phyloP scores from a whole-genome alignment of 2,888 invertebrate species.

The Nysson spinosus region DNA sequence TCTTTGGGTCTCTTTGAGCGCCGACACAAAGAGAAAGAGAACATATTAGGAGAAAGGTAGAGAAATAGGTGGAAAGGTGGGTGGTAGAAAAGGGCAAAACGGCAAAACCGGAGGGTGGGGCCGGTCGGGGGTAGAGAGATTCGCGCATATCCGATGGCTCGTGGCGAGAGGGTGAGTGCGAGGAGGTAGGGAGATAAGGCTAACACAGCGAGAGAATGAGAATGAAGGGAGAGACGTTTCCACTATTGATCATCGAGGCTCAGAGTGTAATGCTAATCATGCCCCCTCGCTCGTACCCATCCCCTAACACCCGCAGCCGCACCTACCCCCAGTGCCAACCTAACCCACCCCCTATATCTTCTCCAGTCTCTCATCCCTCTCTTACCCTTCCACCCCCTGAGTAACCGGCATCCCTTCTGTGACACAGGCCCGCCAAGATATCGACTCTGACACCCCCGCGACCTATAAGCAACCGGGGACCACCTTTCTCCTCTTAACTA shows the following conservation, averaged over 20 bases:
- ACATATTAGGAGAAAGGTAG: slow-evolving; percentile 34
- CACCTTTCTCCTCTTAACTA: slow-evolving; percentile 3
- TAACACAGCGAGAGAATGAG: slow-evolving; percentile 75
- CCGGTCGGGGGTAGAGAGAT: too few relatives aligned
- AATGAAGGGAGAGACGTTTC: slow-evolving; percentile 77
- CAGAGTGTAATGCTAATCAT: slow-evolving; percentile 78
- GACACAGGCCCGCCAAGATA: slow-evolving; percentile 73
- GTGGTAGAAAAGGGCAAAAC: slow-evolving; percentile 44
- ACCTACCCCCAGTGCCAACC: slow-evolving; percentile 53
- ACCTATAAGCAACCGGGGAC: slow-evolving; percentile 60
- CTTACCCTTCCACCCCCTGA: slow-evolving; percentile 37
- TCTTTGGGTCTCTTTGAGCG: too few relatives aligned
- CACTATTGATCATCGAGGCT: slow-evolving; percentile 78
- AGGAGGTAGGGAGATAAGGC: slow-evolving; percentile 73
- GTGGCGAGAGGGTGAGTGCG: slow-evolving; percentile 45
- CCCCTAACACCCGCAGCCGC: slow-evolving; percentile 58
- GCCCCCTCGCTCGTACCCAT: slow-evolving; percentile 68
- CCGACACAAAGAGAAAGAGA: slow-evolving; percentile 31
- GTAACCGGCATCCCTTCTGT: slow-evolving; percentile 60
- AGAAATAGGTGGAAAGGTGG: slow-evolving; percentile 36
- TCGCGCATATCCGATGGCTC: slow-evolving; percentile 74
- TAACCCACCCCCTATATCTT: slow-evolving; percentile 33
- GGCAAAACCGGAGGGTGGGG: slow-evolving; percentile 44
- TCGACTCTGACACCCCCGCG: slow-evolving; percentile 73
- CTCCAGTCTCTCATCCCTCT: slow-evolving; percentile 55